These are phyloP conservation scores for Byasa hedistus DNA, from an alignment of 2,888 invertebrate species.

Conservation along the genomic window DNA sequence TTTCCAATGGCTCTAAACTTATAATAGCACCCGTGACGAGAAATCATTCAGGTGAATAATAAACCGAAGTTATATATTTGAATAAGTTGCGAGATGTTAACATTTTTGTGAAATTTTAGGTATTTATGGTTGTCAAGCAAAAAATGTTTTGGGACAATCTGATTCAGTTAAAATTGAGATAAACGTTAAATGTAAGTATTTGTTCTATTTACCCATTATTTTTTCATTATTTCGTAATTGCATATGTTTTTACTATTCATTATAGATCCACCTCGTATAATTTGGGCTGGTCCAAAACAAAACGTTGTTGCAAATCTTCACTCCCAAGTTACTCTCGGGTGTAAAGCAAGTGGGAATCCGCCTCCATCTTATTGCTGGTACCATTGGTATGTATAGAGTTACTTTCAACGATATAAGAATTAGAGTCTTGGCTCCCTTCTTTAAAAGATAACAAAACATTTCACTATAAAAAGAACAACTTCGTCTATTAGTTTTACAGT, in stretches of 20 bases:
- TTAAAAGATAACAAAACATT: too few species aligned
- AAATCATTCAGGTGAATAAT: constrained; percentile 66
- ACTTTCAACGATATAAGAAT: not conserved
- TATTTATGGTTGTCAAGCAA: constrained; percentile 90
- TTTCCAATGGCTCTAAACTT: constrained; percentile 71
- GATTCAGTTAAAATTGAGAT: constrained; percentile 90
- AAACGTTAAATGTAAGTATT: constrained; percentile 92
- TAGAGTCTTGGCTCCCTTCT: too few species aligned
- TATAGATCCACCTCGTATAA: constrained; percentile 88
- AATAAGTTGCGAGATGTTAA: not conserved
- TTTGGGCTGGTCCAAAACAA: constrained; percentile 89
- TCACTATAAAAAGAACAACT: too few species aligned
- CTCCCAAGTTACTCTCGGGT: constrained; percentile 89
- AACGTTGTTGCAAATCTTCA: constrained; percentile 89
- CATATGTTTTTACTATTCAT: not conserved
- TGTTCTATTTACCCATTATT: not conserved
- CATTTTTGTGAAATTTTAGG: constrained; percentile 59
- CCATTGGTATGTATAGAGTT: constrained; percentile 77
- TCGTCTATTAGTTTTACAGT: too few species aligned
- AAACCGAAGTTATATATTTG: not conserved
- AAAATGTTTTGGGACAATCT: constrained; percentile 90
- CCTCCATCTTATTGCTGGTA: constrained; percentile 91
- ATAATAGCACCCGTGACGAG: constrained; percentile 76
- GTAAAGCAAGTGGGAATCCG: constrained; percentile 93
- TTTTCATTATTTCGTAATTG: not conserved